A percentile compares a stretch with the other conserved stretches of the same genome.
Evolutionary conservation across 2,888 invertebrate genomes (phyloP).

Genomic region (Dioctria linearis): DNA sequence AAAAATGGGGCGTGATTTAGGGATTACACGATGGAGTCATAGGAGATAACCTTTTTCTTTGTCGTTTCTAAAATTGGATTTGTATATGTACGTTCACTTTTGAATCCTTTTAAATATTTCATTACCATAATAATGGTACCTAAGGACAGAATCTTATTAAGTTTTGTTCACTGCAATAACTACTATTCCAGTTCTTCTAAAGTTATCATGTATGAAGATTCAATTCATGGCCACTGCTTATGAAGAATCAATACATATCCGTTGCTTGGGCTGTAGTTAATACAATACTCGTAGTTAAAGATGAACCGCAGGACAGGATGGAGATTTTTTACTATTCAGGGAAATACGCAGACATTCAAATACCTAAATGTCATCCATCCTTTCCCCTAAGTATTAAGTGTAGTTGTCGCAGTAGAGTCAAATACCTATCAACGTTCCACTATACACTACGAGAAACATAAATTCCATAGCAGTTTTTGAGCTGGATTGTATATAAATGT

Average conservation of each 20-base stretch:
- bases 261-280: no score
- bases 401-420: not conserved
- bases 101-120: not conserved
- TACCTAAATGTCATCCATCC: not conserved
- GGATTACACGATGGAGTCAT: not conserved
- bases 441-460: not conserved
- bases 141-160: no score
- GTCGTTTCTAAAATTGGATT: not conserved
- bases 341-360: no score
- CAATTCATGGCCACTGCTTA: no score
- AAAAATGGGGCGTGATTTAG: not conserved
- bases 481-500: not conserved
- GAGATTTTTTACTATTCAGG: not conserved
- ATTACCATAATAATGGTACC: not conserved
- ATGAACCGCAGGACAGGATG: not conserved
- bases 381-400: not conserved
- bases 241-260: no score
- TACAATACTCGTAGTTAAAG: not conserved
- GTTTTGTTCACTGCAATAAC: no score
- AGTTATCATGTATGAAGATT: no score
- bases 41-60: not conserved
- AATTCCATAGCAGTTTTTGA: not conserved
- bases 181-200: no score
- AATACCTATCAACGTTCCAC: not conserved
- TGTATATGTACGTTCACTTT: not conserved